Percentiles rank a stretch among this genome's conserved stretches.
Conservation (phyloP, 2,797 vertebrate species). For the Sylvilagus floridanus region DNA sequence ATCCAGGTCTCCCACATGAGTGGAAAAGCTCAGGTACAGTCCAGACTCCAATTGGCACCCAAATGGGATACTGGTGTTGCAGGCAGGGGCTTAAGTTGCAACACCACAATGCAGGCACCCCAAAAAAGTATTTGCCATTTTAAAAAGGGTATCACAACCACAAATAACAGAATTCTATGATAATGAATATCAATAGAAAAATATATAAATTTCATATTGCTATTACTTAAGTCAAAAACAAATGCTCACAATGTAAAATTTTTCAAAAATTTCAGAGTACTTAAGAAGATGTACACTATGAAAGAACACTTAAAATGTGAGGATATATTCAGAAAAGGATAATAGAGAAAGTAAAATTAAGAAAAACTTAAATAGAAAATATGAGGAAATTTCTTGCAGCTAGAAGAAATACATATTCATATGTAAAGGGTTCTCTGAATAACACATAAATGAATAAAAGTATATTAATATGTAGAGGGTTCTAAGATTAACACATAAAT, state of each 20-base stretch:
- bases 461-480: background rate
- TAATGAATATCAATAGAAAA: background rate
- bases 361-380: background rate
- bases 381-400: background rate
- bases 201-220: background rate
- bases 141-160: background rate
- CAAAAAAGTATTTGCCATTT: background rate
- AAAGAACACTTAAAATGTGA: slow-evolving; percentile 4
- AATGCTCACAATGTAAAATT: background rate
- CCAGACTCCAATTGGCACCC: too few species aligned
- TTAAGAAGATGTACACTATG: background rate
- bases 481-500: background rate
- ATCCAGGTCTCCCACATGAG: too few species aligned
- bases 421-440: background rate
- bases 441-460: background rate
- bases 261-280: background rate
- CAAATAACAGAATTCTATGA: background rate
- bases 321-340: background rate
- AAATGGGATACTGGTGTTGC: too few species aligned
- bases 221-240: background rate
- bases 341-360: background rate
- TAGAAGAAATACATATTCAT: background rate
- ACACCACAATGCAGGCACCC: too few species aligned
- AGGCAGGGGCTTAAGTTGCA: too few species aligned
- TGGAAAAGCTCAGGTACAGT: too few species aligned